Evolutionary conservation across 2,888 invertebrate genomes (phyloP).

Genomic region (Dolomedes plantarius): DNA sequence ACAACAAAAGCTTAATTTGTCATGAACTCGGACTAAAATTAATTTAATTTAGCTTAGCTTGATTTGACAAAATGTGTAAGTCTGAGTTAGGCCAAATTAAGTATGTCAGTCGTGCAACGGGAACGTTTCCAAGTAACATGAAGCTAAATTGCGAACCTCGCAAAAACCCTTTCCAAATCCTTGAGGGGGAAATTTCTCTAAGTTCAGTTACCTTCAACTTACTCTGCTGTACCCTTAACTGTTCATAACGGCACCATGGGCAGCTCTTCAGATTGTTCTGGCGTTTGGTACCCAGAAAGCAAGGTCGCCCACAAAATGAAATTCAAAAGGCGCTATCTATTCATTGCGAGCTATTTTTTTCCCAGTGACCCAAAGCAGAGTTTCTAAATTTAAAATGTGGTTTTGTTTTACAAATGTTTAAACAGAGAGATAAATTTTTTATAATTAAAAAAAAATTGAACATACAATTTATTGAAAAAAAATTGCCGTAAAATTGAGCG

Average conservation of each 20-base stretch:
- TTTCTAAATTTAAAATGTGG: too few species aligned
- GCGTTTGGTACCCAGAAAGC: not conserved
- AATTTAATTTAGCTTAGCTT: not conserved
- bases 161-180: not conserved
- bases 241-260: not conserved
- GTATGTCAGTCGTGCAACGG: not conserved
- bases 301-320: not conserved
- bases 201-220: not conserved
- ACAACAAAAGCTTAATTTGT: too few species aligned
- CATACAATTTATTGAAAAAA: too few species aligned
- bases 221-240: not conserved
- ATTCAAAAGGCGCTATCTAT: too few species aligned
- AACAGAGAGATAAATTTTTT: too few species aligned
- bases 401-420: too few species aligned
- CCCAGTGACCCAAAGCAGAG: too few species aligned
- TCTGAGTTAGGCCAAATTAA: not conserved
- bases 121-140: not conserved
- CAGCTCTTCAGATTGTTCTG: not conserved
- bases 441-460: too few species aligned
- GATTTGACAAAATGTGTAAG: not conserved
- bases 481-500: too few species aligned
- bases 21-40: not conserved
- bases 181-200: not conserved
- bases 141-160: not conserved
- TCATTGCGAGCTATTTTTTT: too few species aligned